phyloP scores from a whole-genome alignment of 2,888 invertebrate species.

The Selenia dentaria region DNA sequence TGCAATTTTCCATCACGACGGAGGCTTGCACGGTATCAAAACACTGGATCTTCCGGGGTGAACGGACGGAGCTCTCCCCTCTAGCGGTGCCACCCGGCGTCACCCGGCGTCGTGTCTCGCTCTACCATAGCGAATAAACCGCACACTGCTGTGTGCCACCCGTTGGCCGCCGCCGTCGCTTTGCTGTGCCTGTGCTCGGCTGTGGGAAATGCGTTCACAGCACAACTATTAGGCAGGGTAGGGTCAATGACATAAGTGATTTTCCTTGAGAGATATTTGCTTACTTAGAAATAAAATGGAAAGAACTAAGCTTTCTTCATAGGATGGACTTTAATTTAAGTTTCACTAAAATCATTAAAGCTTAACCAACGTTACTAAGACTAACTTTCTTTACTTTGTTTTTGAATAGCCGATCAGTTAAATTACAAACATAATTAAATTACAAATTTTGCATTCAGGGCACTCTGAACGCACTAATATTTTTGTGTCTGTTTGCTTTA shows the following conservation, averaged over 20 bases:
- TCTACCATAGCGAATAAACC: conserved; percentile 66
- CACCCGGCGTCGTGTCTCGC: conserved; percentile 50
- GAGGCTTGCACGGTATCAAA: conserved; percentile 81
- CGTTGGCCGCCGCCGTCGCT: conserved; percentile 5
- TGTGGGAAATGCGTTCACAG: conserved; percentile 81
- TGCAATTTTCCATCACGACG: conserved; percentile 76
- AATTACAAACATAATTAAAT: too few relatives aligned
- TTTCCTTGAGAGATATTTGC: conserved; percentile 48
- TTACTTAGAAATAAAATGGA: background rate
- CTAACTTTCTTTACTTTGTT: too few relatives aligned
- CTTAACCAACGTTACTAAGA: too few relatives aligned
- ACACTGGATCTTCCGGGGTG: conserved; percentile 84
- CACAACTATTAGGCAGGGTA: conserved; percentile 76
- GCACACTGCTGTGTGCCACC: conserved; percentile 39
- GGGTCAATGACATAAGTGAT: conserved; percentile 77
- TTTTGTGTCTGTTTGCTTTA: too few relatives aligned
- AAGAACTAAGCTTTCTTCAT: too few relatives aligned
- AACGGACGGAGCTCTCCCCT: conserved; percentile 69
- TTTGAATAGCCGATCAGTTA: too few relatives aligned
- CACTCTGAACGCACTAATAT: too few relatives aligned
- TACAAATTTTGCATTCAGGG: too few relatives aligned
- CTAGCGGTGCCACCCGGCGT: conserved; percentile 59
- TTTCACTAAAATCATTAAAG: too few relatives aligned
- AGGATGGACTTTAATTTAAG: too few relatives aligned
- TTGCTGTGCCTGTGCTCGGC: conserved; percentile 48